Conservation (phyloP, 2,888 invertebrate genomes). For the Gari tellinella region DNA sequence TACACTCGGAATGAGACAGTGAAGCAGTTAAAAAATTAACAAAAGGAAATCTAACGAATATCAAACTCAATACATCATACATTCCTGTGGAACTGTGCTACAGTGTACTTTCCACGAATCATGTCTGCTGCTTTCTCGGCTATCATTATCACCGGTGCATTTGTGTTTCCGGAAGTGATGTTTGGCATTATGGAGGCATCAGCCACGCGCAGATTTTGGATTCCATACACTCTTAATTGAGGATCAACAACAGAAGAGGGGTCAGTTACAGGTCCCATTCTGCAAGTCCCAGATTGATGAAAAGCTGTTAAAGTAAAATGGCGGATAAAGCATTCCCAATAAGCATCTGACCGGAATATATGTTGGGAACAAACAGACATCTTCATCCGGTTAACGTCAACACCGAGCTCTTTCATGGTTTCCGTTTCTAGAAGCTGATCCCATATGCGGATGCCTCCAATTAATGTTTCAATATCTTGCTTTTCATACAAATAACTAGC, state of each 20-base stretch:
- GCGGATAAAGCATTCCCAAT: slow-evolving; percentile 57
- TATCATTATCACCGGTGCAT: slow-evolving; percentile 50
- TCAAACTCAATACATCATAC: too few species aligned
- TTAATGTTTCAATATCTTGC: slow-evolving; percentile 86
- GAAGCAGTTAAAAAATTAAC: too few species aligned
- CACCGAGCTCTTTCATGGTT: slow-evolving; percentile 48
- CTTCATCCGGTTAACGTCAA: slow-evolving; percentile 26
- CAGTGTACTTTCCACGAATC: slow-evolving; percentile 14
- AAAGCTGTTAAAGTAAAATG: slow-evolving; percentile 39
- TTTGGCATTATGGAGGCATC: slow-evolving; percentile 55
- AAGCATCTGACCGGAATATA: slow-evolving; percentile 47
- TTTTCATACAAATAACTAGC: slow-evolving; percentile 92
- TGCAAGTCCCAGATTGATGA: slow-evolving; percentile 91
- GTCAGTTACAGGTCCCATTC: slow-evolving; percentile 87
- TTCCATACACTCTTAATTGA: slow-evolving; percentile 73
- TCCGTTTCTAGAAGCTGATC: slow-evolving; percentile 42
- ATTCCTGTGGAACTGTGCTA: not conserved
- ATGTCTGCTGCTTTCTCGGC: slow-evolving; percentile 22
- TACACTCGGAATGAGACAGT: too few species aligned
- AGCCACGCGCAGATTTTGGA: slow-evolving; percentile 34
- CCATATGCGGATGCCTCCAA: slow-evolving; percentile 42
- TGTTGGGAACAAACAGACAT: slow-evolving; percentile 42
- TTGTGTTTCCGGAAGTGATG: slow-evolving; percentile 47
- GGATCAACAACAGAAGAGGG: slow-evolving; percentile 88
- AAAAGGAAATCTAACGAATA: too few species aligned